phyloP scores from a whole-genome alignment of 2,113 vertebrate genomes.

The Hemicordylus capensis region DNA sequence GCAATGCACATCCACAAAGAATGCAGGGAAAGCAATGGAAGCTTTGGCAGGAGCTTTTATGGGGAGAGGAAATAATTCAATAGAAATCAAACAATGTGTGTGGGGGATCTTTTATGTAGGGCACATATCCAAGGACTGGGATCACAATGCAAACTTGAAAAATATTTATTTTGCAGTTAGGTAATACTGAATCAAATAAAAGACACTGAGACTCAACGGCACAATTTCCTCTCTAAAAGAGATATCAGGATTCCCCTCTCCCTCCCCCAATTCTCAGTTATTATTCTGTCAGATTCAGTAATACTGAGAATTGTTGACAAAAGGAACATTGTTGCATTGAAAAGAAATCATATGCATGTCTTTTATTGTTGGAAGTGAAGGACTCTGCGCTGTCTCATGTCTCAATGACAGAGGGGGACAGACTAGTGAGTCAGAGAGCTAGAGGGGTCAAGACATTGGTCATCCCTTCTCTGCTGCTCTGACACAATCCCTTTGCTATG shows the following conservation, averaged over 20 bases:
- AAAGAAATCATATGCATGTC: constrained; percentile 33
- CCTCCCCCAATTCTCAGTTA: constrained; percentile 51
- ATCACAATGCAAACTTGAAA: constrained; percentile 51
- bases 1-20: constrained; percentile 30
- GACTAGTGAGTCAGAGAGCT: too few relatives aligned
- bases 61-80: constrained; percentile 36
- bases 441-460: too few relatives aligned
- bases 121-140: not conserved
- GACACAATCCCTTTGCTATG: too few relatives aligned
- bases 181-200: constrained; percentile 54
- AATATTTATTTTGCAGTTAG: constrained; percentile 57
- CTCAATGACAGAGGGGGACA: too few relatives aligned
- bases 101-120: constrained; percentile 29
- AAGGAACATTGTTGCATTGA: constrained; percentile 12
- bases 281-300: constrained; percentile 59
- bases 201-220: constrained; percentile 34
- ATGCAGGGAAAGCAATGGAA: constrained; percentile 4
- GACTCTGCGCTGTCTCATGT: too few relatives aligned
- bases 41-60: constrained; percentile 47
- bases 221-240: constrained; percentile 41
- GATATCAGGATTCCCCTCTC: fast-evolving
- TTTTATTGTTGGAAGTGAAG: too few relatives aligned
- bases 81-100: constrained; percentile 30
- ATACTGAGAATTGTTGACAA: constrained; percentile 49
- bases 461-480: too few relatives aligned